Percentiles rank a stretch among this genome's conserved stretches.
phyloP scores from a whole-genome alignment of 2,113 vertebrate genomes.

The Amphiprion percula region DNA sequence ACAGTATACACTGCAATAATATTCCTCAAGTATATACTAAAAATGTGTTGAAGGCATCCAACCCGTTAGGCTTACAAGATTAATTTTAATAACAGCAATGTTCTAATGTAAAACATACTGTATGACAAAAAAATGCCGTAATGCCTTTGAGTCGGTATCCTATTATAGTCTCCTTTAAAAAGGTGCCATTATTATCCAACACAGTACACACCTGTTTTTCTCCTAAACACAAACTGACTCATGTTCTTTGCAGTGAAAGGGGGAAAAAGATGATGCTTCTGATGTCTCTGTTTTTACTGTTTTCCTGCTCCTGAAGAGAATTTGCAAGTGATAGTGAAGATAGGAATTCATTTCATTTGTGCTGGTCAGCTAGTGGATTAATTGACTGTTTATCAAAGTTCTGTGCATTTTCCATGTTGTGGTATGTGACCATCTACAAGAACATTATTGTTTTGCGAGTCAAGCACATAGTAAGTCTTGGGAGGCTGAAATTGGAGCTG shows the following conservation, averaged over 20 bases:
- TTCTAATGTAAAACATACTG: background rate
- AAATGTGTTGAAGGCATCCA: background rate
- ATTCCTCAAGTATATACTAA: background rate
- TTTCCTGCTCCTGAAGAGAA: background rate
- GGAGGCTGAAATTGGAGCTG: constrained; percentile 78
- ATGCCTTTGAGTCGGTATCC: background rate
- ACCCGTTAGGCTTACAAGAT: background rate
- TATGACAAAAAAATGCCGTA: background rate
- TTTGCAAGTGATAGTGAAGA: background rate
- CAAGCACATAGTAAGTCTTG: constrained; percentile 40
- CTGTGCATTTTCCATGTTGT: constrained; percentile 29
- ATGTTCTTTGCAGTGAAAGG: background rate
- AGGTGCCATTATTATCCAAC: background rate
- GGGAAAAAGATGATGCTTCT: background rate
- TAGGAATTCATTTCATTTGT: constrained; percentile 8
- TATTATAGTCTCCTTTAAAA: background rate
- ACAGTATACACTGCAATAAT: background rate
- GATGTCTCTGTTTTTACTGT: background rate
- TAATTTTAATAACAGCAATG: background rate
- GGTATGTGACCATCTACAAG: constrained; percentile 41
- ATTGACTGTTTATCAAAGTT: constrained; percentile 32
- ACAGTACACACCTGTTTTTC: background rate
- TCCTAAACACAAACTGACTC: background rate
- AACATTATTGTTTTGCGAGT: constrained; percentile 49
- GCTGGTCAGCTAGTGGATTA: constrained; percentile 11